These are phyloP conservation scores for Poeciliopsis presidionis DNA, from an alignment of 2,797 vertebrate species.

Conservation along the genomic window DNA sequence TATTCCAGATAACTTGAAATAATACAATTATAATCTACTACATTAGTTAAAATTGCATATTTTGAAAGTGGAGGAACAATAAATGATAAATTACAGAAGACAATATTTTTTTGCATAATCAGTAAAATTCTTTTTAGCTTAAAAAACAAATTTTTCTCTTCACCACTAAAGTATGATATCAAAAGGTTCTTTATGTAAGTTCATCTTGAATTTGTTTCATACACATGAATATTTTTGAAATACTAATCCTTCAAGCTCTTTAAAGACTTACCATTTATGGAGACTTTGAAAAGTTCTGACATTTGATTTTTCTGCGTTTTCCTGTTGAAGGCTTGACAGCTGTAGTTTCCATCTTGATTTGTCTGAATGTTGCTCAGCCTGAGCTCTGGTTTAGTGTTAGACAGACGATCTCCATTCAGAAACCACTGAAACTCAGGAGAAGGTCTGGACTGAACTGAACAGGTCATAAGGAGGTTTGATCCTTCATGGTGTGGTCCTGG, in stretches of 20 bases:
- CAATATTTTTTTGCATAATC: neutral
- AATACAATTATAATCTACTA: too few species aligned
- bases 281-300: constrained; percentile 36
- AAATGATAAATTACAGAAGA: neutral
- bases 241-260: neutral
- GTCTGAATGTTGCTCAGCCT: constrained; percentile 47
- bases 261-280: constrained; percentile 52
- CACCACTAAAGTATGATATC: neutral
- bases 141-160: neutral
- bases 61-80: neutral
- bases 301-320: constrained; percentile 45
- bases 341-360: constrained; percentile 65
- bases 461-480: constrained; percentile 55
- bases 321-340: constrained; percentile 62
- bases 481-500: constrained; percentile 33
- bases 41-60: too few species aligned
- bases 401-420: constrained; percentile 38
- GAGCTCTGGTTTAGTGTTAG: constrained; percentile 44
- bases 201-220: neutral
- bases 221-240: neutral
- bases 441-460: constrained; percentile 60
- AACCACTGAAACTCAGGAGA: constrained; percentile 56
- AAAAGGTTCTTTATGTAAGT: neutral
- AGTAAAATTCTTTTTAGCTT: neutral
- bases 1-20: neutral